Evolutionary conservation across 2,888 invertebrate species (phyloP).

Genomic region (Brachylomia viminalis): DNA sequence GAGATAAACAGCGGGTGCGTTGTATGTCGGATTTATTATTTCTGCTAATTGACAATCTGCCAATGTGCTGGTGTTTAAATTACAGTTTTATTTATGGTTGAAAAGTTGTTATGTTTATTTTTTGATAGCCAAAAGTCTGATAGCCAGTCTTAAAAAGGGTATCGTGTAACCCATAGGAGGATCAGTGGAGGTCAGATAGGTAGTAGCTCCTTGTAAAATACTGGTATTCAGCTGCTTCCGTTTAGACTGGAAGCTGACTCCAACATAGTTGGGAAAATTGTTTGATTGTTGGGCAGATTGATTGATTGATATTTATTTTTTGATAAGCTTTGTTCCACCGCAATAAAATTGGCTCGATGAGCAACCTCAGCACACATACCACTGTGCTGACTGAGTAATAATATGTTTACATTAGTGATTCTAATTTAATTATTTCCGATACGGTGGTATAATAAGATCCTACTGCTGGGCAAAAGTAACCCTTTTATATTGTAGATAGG

Average conservation of each 20-base stretch:
- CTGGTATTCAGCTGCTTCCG: not conserved
- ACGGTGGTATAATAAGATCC: too few relatives aligned
- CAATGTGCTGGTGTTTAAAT: conserved; percentile 25
- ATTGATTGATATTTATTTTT: too few relatives aligned
- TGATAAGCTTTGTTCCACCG: too few relatives aligned
- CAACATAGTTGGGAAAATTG: not conserved
- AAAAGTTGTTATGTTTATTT: not conserved
- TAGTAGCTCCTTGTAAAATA: not conserved
- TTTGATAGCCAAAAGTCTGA: not conserved
- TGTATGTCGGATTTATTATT: conserved; percentile 65
- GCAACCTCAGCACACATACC: too few relatives aligned
- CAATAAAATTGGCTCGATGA: too few relatives aligned
- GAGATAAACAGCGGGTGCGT: conserved; percentile 59
- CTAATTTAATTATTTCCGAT: too few relatives aligned
- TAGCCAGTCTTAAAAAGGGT: not conserved
- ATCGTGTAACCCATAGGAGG: not conserved
- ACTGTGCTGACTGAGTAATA: too few relatives aligned
- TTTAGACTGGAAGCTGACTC: not conserved
- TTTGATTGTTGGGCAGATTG: not conserved
- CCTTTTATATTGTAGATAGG: too few relatives aligned
- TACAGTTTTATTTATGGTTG: conserved; percentile 19
- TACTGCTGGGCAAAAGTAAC: too few relatives aligned
- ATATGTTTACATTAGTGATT: too few relatives aligned
- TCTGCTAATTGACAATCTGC: conserved; percentile 61
- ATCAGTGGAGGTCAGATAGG: not conserved